phyloP scores from a whole-genome alignment of 2,797 vertebrate species.

The Malurus splendens region DNA sequence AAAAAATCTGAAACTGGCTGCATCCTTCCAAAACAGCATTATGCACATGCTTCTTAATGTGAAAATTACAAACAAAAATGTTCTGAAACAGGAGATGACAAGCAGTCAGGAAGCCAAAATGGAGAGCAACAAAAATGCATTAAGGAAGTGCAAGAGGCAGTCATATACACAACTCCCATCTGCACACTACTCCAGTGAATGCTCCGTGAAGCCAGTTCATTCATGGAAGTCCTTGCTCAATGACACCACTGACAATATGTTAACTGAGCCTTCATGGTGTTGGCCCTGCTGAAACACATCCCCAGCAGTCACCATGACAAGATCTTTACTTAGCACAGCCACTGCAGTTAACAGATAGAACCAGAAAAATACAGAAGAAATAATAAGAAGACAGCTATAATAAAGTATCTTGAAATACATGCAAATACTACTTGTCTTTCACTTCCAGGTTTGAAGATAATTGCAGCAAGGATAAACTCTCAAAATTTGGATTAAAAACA shows the following conservation, averaged over 20 bases:
- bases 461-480: not conserved
- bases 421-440: not conserved
- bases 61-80: not conserved
- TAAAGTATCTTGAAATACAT: not conserved
- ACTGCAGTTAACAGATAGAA: not conserved
- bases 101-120: not conserved
- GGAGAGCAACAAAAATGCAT: not conserved
- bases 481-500: not conserved
- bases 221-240: not conserved
- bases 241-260: not conserved
- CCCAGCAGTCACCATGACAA: not conserved
- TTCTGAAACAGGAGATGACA: not conserved
- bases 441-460: not conserved
- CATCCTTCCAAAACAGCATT: not conserved
- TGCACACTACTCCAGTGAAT: fast-evolving
- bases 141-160: not conserved
- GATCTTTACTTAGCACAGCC: not conserved
- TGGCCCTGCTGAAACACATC: not conserved
- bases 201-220: not conserved
- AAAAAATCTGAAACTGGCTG: not conserved
- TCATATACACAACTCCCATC: not conserved
- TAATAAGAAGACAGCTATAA: not conserved
- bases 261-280: not conserved
- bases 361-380: not conserved
- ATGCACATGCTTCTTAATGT: not conserved